These are phyloP conservation scores for Craseonycteris thonglongyai DNA, from an alignment of 2,113 vertebrate genomes.

Conservation along the genomic window DNA sequence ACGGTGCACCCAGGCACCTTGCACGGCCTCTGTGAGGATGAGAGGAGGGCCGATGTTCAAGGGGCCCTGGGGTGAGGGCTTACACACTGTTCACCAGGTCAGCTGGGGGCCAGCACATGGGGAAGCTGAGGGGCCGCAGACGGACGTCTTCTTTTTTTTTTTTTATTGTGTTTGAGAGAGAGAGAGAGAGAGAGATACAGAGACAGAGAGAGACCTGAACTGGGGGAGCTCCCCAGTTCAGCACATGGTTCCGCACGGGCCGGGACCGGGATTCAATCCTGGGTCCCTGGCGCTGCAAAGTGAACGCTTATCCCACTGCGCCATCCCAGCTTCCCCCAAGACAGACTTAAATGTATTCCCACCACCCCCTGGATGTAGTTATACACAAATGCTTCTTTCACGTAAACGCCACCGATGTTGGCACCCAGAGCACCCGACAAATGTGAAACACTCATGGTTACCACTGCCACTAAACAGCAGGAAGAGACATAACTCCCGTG, in stretches of 20 bases:
- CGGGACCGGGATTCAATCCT: too few relatives aligned
- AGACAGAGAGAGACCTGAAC: too few relatives aligned
- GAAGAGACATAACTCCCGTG: not conserved
- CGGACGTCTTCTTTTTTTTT: too few relatives aligned
- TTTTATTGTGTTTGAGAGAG: too few relatives aligned
- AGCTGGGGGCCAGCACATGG: not conserved
- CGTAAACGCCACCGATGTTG: not conserved
- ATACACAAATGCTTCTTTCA: not conserved
- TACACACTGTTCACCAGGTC: not conserved
- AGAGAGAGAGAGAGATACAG: too few relatives aligned
- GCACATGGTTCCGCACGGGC: too few relatives aligned
- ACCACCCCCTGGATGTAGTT: not conserved
- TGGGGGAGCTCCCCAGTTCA: too few relatives aligned
- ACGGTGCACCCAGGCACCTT: not conserved
- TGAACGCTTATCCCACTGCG: too few relatives aligned
- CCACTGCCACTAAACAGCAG: not conserved
- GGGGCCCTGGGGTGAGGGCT: not conserved
- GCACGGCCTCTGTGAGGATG: not conserved
- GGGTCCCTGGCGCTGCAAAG: too few relatives aligned
- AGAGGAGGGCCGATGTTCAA: fast-evolving
- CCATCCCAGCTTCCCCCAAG: too few relatives aligned
- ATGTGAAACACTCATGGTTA: not conserved
- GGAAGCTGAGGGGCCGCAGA: not conserved
- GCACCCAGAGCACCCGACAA: not conserved
- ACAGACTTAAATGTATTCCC: not conserved